These are phyloP conservation scores for Sminthopsis crassicaudata DNA, from an alignment of 2,113 vertebrate genomes.

Conservation along the genomic window DNA sequence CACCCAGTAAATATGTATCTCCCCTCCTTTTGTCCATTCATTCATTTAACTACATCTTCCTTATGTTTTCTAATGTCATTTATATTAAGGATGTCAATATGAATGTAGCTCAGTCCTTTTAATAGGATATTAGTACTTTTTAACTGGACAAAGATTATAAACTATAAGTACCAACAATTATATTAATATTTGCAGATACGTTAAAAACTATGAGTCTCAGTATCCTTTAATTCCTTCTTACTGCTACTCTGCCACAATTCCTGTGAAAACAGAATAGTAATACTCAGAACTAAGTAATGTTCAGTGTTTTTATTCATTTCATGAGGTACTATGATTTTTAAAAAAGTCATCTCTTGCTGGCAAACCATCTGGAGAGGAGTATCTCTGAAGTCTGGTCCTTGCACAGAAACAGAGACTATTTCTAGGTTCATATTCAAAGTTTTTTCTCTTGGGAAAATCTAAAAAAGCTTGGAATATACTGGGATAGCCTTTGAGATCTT, in stretches of 20 bases:
- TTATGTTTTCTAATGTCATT: neutral
- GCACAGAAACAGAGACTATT: neutral
- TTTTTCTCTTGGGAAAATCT: neutral
- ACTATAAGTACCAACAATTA: neutral
- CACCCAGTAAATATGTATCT: neutral
- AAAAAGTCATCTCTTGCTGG: neutral
- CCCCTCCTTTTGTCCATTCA: neutral
- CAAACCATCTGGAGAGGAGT: neutral
- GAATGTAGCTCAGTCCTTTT: neutral
- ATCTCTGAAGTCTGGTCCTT: neutral
- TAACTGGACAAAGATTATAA: neutral
- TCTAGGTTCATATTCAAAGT: neutral
- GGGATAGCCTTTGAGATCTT: neutral
- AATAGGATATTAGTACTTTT: neutral
- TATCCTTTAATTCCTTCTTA: neutral
- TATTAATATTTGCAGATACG: neutral
- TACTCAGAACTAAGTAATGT: neutral
- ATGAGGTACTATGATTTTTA: neutral
- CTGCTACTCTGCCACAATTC: neutral
- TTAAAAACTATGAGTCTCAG: neutral
- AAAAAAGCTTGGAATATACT: neutral
- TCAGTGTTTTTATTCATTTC: neutral
- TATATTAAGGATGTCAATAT: neutral
- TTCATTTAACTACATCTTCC: neutral
- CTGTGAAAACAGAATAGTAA: neutral